These are phyloP conservation scores for Rhipidura dahli DNA, from an alignment of 2,113 vertebrate genomes.

Conservation along the genomic window DNA sequence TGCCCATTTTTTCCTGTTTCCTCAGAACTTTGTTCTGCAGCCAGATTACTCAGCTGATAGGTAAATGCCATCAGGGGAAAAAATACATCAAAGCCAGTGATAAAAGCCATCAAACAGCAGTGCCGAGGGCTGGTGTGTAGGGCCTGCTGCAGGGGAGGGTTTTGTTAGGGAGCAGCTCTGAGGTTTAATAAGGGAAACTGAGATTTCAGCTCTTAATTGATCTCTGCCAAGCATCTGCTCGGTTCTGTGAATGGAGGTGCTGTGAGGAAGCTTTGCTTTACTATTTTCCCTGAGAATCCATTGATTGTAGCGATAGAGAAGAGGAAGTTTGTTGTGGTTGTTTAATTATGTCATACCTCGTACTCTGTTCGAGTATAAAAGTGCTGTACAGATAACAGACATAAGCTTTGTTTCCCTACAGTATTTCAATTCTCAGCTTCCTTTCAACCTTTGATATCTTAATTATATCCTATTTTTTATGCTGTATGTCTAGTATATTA, in stretches of 20 bases:
- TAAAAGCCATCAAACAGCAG: not conserved
- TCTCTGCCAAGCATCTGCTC: not conserved
- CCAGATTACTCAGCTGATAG: not conserved
- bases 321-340: slow-evolving; percentile 26
- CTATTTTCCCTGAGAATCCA: not conserved
- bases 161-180: not conserved
- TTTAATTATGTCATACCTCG: not conserved
- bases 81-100: not conserved
- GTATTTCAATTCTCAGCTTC: slow-evolving; percentile 17
- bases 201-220: slow-evolving; percentile 9
- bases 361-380: not conserved
- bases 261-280: not conserved
- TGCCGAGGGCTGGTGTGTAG: not conserved
- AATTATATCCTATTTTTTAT: slow-evolving; percentile 34
- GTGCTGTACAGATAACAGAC: not conserved
- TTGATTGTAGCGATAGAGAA: not conserved
- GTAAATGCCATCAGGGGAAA: not conserved
- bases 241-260: not conserved
- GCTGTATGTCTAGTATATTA: not conserved
- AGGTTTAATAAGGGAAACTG: not conserved
- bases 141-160: not conserved
- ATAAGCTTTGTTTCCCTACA: not conserved
- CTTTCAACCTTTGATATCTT: slow-evolving; percentile 40
- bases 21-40: not conserved
- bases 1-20: not conserved